phyloP scores from a whole-genome alignment of 2,797 vertebrate genomes.

The Microchirus variegatus region DNA sequence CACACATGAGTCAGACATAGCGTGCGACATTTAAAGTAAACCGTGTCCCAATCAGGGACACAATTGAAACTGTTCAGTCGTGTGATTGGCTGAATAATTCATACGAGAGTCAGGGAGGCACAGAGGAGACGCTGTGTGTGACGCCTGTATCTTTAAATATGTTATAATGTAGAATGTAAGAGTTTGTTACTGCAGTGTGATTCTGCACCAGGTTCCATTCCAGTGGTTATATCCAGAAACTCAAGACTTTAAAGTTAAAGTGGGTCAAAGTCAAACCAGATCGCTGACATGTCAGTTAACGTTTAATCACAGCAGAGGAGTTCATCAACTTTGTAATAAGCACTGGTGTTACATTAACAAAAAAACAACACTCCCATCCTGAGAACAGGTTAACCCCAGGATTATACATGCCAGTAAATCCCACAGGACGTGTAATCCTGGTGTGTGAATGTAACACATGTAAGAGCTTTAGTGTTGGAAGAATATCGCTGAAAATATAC shows the following conservation, averaged over 20 bases:
- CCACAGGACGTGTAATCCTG: background rate
- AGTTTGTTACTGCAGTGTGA: conserved; percentile 23
- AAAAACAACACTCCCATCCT: conserved; percentile 2
- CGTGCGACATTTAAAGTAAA: conserved; percentile 62
- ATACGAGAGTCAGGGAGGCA: conserved; percentile 46
- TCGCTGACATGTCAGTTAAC: conserved; percentile 30
- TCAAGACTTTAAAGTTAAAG: background rate
- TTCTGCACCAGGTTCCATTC: conserved; percentile 6
- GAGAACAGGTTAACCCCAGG: conserved; percentile 6
- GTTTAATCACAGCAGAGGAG: conserved; percentile 32
- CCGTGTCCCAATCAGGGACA: conserved; percentile 68
- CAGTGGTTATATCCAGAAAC: no score
- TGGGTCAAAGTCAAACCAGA: conserved; percentile 3
- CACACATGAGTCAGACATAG: conserved; percentile 56
- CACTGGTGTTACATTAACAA: conserved; percentile 43
- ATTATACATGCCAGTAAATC: no score
- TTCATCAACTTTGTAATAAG: conserved; percentile 21
- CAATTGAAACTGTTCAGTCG: conserved; percentile 64
- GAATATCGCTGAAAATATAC: no score
- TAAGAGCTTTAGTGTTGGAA: no score
- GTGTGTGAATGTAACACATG: background rate
- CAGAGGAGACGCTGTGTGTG: conserved; percentile 35
- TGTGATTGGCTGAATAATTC: conserved; percentile 81
- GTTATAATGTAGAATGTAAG: conserved; percentile 54
- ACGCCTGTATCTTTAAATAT: conserved; percentile 40